phyloP scores from a whole-genome alignment of 2,888 invertebrate species.

The Eustalomyia histrio region DNA sequence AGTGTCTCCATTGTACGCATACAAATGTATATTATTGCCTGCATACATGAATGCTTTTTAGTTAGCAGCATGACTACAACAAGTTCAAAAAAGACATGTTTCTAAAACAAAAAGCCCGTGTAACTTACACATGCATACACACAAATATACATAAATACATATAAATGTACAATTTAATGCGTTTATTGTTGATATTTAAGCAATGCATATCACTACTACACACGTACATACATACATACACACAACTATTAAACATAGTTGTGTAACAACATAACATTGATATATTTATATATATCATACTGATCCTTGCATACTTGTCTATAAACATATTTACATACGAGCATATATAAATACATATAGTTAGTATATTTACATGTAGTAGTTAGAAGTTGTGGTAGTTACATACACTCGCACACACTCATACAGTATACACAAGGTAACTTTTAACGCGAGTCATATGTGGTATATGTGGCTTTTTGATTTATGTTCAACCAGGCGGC shows the following conservation, averaged over 20 bases:
- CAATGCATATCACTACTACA: neutral
- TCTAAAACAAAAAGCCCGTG: conserved; percentile 13
- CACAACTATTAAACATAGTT: too few species aligned
- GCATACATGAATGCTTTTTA: conserved; percentile 48
- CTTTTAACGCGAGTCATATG: conserved; percentile 56
- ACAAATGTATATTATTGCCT: neutral
- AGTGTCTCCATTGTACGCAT: too few species aligned
- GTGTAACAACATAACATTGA: neutral
- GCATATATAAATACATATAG: neutral
- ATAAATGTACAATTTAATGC: conserved; percentile 49
- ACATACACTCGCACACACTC: neutral
- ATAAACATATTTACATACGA: too few species aligned
- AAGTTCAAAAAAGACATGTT: conserved; percentile 9
- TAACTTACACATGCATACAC: neutral
- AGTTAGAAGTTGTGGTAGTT: neutral
- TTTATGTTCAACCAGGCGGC: conserved; percentile 77
- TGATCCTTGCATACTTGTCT: neutral
- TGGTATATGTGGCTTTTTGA: conserved; percentile 71
- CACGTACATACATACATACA: too few species aligned
- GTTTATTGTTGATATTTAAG: conserved; percentile 48
- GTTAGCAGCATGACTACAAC: conserved; percentile 43
- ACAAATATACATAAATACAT: too few species aligned
- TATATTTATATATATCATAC: conserved; percentile 15
- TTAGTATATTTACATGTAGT: neutral
- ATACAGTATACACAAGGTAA: conserved; percentile 37